Evolutionary conservation across 2,888 invertebrate species (phyloP).

Genomic region (Lasioglossum calceatum): DNA sequence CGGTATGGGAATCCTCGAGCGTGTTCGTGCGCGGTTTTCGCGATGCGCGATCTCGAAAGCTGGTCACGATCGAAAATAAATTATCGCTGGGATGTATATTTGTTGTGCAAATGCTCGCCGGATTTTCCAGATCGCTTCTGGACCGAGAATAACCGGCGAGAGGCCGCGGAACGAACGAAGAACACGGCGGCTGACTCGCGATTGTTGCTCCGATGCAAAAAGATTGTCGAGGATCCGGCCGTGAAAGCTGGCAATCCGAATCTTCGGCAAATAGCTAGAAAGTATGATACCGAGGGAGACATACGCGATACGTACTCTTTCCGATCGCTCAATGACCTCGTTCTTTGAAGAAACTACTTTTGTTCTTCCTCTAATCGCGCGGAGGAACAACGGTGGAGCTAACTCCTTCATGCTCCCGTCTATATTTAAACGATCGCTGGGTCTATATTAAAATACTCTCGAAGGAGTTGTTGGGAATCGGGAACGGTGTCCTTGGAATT

Average conservation of each 20-base stretch:
- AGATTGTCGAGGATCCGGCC: conserved; percentile 24
- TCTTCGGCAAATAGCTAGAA: conserved; percentile 43
- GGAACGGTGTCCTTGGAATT: conserved; percentile 8
- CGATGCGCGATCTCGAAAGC: neutral
- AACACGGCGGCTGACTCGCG: neutral
- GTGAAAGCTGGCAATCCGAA: conserved; percentile 30
- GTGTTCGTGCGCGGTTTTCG: neutral
- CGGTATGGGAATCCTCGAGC: neutral
- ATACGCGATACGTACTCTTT: neutral
- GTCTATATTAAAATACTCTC: neutral
- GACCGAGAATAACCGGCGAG: neutral
- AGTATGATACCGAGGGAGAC: conserved; percentile 5
- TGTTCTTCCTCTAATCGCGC: neutral
- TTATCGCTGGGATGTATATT: conserved; percentile 16
- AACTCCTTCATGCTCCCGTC: neutral
- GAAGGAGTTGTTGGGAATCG: conserved; percentile 10
- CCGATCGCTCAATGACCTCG: neutral
- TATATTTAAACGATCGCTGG: neutral
- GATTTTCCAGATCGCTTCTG: neutral
- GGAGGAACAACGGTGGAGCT: neutral
- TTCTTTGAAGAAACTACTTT: neutral
- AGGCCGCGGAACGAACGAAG: neutral
- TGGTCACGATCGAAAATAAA: conserved; percentile 26
- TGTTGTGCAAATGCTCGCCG: neutral
- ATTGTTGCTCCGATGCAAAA: neutral